Conservation (phyloP, 2,797 vertebrate species). For the Rousettus madagascariensis region DNA sequence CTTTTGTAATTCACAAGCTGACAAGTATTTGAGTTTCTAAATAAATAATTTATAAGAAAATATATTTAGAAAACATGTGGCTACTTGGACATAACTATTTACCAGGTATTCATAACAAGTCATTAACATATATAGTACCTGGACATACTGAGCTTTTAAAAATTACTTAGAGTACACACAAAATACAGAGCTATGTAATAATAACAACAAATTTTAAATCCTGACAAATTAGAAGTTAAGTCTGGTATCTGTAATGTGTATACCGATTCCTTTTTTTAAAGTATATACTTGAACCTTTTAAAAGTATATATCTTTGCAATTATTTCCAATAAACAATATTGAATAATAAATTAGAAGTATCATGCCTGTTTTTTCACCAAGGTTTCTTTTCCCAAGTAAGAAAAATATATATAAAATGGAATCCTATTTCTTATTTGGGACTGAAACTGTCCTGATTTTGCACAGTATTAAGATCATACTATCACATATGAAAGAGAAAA, state of each 20-base stretch:
- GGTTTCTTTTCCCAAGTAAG: constrained; percentile 58
- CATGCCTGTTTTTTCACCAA: constrained; percentile 64
- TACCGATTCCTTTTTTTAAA: background rate
- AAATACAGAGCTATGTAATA: constrained; percentile 38
- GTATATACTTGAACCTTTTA: constrained; percentile 50
- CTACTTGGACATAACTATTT: constrained; percentile 30
- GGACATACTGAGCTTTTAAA: constrained; percentile 11
- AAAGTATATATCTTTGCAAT: constrained; percentile 55
- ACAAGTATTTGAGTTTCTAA: constrained; percentile 19
- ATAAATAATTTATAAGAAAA: constrained; percentile 47
- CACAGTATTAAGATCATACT: background rate
- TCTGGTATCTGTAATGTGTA: constrained; percentile 43
- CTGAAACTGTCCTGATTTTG: constrained; percentile 25
- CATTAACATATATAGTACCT: constrained; percentile 1
- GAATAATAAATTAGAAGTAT: constrained; percentile 55
- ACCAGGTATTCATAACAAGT: background rate
- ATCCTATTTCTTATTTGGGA: background rate
- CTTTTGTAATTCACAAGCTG: constrained; percentile 50
- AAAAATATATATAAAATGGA: constrained; percentile 62
- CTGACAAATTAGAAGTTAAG: background rate
- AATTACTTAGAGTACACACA: background rate
- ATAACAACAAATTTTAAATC: constrained; percentile 36
- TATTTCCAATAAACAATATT: constrained; percentile 70
- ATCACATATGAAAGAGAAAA: background rate
- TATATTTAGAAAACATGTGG: constrained; percentile 19